Evolutionary conservation across 2,888 invertebrate species (phyloP), one percentile per base, ranked within the genome.

Genomic region (Meganola albula): DNA sequence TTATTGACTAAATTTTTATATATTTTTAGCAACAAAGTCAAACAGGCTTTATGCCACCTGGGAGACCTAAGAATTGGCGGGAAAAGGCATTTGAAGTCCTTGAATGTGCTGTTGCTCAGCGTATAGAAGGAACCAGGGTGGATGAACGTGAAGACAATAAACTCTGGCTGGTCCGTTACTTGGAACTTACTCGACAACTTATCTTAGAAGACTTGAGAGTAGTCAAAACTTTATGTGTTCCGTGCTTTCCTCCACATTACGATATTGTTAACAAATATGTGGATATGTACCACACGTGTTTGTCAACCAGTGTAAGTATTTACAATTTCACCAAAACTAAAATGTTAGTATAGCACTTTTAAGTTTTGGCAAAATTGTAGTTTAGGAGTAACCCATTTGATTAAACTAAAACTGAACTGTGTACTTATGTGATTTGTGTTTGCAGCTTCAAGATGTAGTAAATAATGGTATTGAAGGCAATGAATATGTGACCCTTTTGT

Each of bases 241-340:
- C 97, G 0, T 98, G 98, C 68, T 99, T 99, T 73, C 99, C 99
- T 1, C 96, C 97, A 0, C 91, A 93, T 46, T 99, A 98, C 53
- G 91, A 97, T 59, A 98, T 99, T 48, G 93, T 97, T 28, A 92
- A 94, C 59, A 92, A 91, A 74, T 98, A 95, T 74, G 93, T 98
- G 0, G 88, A 90, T 52, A 96, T 99, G 93, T 99, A 99, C 71
- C 99, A 99, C 70, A 90, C 88, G 12, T 93, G 93, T 53, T 85
- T 99, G 35, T 94, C 94, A 0, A 87, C 89, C 40, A 93, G 94
- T 85, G 92, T 92, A 74, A 88, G 90, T 88, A n/a, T n/a, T 16
- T 16, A 16, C 16, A 16, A 16, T 16, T 16, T n/a, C n/a, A n/a
- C n/a, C n/a, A n/a, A n/a, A n/a, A n/a, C n/a, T n/a, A 12, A 36